These are phyloP conservation scores for Poeciliopsis infans DNA, from an alignment of 2,797 vertebrate species.

Conservation along the genomic window DNA sequence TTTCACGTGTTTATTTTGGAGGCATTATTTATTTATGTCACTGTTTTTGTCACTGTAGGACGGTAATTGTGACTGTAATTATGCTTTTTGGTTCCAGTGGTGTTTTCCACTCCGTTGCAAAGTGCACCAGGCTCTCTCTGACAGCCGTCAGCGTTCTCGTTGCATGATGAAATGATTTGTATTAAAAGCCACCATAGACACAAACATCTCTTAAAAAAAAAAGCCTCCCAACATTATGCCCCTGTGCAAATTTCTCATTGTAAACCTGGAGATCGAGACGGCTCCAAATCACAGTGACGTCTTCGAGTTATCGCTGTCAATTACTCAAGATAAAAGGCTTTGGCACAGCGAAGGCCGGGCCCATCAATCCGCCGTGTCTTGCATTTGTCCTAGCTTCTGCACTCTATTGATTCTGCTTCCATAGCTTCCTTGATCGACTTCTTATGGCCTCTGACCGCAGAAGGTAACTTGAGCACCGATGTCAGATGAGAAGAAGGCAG, in stretches of 20 bases:
- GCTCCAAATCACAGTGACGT: constrained; percentile 64
- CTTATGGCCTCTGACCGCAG: constrained; percentile 69
- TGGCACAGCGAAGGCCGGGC: constrained; percentile 69
- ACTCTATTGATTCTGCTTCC: constrained; percentile 71
- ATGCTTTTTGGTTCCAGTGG: constrained; percentile 7
- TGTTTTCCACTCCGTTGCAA: constrained; percentile 22
- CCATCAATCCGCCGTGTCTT: constrained; percentile 65
- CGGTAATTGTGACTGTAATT: constrained; percentile 23
- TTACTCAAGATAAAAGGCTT: constrained; percentile 73
- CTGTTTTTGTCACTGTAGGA: background rate
- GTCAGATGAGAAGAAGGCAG: constrained; percentile 74
- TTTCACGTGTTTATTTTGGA: constrained; percentile 6
- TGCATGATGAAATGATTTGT: constrained; percentile 29
- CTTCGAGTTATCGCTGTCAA: constrained; percentile 76
- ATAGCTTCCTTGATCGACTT: constrained; percentile 56
- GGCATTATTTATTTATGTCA: background rate
- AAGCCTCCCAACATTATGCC: constrained; percentile 30
- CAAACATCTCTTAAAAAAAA: background rate
- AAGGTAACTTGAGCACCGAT: constrained; percentile 72
- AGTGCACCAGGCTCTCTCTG: background rate
- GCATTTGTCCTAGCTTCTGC: constrained; percentile 49
- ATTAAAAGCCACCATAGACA: constrained; percentile 24
- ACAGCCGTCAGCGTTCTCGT: constrained; percentile 27
- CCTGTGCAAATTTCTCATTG: constrained; percentile 52
- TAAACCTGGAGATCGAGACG: constrained; percentile 38